Percentiles rank a stretch among this genome's conserved stretches.
phyloP scores from a whole-genome alignment of 30 jellyfish, hydroid and myxozoan genomes.

The Aurelia sp. region DNA sequence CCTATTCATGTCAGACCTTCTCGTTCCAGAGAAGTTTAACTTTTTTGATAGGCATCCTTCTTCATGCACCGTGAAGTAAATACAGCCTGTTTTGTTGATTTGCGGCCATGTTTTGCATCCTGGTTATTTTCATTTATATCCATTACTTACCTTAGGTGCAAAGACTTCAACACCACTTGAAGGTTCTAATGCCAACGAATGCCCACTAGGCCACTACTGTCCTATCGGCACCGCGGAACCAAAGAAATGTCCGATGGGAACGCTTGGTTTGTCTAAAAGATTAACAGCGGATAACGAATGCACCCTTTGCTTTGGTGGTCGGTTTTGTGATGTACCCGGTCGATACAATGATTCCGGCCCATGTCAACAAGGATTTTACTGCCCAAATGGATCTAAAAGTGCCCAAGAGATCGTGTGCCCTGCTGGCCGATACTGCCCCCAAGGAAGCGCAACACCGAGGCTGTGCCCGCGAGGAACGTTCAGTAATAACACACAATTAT shows the following conservation, averaged over 20 bases:
- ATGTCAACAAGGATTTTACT: conserved; percentile 86
- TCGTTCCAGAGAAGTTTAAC: neutral
- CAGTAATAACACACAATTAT: conserved; percentile 70
- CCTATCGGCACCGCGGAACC: conserved; percentile 94
- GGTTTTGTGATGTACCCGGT: conserved; percentile 90
- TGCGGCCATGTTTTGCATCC: neutral
- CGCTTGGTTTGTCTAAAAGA: conserved; percentile 74
- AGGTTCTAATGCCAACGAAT: conserved; percentile 88
- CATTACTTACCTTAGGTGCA: conserved; percentile 72
- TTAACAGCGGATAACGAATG: conserved; percentile 72
- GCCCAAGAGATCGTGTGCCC: conserved; percentile 90
- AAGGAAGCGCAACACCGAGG: conserved; percentile 81
- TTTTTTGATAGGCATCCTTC: no score
- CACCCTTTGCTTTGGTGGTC: conserved; percentile 92
- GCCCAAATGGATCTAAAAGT: conserved; percentile 94
- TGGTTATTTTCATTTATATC: neutral
- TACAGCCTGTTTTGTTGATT: neutral
- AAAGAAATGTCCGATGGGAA: conserved; percentile 86
- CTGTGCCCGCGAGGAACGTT: conserved; percentile 94
- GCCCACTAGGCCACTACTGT: conserved; percentile 96
- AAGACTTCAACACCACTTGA: conserved; percentile 92
- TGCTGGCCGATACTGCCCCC: conserved; percentile 92
- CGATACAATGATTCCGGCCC: conserved; percentile 71
- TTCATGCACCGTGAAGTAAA: no score
- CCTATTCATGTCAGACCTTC: no score